Conservation (phyloP, 2,113 vertebrate species). For the Crocuta crocuta region DNA sequence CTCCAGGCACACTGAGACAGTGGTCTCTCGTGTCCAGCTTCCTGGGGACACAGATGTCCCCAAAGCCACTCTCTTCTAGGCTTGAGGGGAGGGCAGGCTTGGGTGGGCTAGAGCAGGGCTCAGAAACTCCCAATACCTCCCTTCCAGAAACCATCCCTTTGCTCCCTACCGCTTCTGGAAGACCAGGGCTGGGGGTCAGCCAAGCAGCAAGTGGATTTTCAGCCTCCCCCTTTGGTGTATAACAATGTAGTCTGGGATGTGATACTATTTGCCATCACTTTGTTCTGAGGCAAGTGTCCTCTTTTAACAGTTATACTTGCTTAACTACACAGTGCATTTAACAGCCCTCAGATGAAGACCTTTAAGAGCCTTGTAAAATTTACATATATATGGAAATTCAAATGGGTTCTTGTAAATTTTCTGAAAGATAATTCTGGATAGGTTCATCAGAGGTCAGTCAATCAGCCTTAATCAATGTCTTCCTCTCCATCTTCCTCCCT, state of each 20-base stretch:
- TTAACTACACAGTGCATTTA: neutral
- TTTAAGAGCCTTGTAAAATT: neutral
- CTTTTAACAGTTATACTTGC: neutral
- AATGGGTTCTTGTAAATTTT: neutral
- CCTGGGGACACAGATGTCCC: accelerated
- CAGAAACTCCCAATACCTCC: neutral
- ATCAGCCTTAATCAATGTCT: neutral
- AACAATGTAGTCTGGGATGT: neutral
- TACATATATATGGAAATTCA: neutral
- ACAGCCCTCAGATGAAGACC: neutral
- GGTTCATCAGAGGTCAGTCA: neutral
- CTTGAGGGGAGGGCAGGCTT: neutral
- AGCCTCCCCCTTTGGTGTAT: neutral
- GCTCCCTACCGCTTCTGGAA: neutral
- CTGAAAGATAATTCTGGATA: neutral
- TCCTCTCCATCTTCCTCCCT: accelerated
- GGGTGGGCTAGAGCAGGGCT: no score
- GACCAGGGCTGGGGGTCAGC: no score
- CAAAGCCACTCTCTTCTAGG: neutral
- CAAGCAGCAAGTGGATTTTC: neutral
- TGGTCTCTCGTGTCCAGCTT: neutral
- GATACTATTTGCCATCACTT: neutral
- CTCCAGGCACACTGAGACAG: neutral
- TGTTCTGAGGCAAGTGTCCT: neutral
- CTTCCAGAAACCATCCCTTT: neutral